Percentiles rank a stretch among this genome's conserved stretches.
phyloP scores from a whole-genome alignment of 2,797 vertebrate species.

The Sorex maritimensis region DNA sequence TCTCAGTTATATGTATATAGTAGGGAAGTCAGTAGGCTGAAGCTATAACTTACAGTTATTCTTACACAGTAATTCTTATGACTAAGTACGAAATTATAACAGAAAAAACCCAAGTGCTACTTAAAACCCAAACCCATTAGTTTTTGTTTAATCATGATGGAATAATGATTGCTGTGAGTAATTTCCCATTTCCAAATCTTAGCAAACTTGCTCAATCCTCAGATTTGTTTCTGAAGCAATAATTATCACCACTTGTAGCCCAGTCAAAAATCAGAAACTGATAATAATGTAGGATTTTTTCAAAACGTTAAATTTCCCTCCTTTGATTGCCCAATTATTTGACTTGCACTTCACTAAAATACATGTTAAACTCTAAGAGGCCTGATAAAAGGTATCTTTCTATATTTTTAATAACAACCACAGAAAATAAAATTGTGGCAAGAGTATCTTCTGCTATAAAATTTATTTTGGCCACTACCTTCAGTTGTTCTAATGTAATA shows the following conservation, averaged over 20 bases:
- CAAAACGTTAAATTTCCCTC: constrained; percentile 61
- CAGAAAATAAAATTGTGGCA: constrained; percentile 32
- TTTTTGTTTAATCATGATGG: constrained; percentile 76
- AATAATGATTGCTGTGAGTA: constrained; percentile 75
- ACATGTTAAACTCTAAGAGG: constrained; percentile 66
- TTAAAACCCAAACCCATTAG: constrained; percentile 74
- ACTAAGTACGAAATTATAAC: constrained; percentile 68
- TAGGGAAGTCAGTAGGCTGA: constrained; percentile 66
- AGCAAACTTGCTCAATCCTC: constrained; percentile 63
- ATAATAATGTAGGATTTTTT: constrained; percentile 84
- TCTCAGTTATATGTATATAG: constrained; percentile 18
- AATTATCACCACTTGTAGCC: constrained; percentile 81
- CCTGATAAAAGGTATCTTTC: constrained; percentile 56
- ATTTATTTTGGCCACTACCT: constrained; percentile 7
- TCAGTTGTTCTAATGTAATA: not conserved
- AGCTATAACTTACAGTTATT: constrained; percentile 64
- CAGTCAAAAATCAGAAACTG: constrained; percentile 80
- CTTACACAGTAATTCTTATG: constrained; percentile 68
- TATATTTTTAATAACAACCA: constrained; percentile 63
- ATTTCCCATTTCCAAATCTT: constrained; percentile 80
- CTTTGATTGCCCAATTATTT: constrained; percentile 85
- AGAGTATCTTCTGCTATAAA: constrained; percentile 5
- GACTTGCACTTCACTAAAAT: constrained; percentile 81
- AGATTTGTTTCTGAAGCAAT: constrained; percentile 85
- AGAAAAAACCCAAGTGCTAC: constrained; percentile 52